Base-by-base conservation (phyloP, 2,888 invertebrate species). In the Rhagium mordax region DNA sequence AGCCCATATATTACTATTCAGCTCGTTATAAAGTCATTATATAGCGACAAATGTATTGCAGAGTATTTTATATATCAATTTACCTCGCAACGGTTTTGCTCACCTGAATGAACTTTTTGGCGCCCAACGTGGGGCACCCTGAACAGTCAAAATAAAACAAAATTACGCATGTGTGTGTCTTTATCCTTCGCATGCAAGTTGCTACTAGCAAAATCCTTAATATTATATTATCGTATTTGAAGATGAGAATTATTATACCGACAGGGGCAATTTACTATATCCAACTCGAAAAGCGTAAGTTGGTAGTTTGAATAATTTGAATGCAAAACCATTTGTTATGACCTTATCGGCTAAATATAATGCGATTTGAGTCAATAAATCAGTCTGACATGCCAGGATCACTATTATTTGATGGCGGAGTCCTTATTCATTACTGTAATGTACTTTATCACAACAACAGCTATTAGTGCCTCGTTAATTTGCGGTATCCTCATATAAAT, bases 331-430 rank as follows among this genome's bases (percentile, higher is more conserved):
- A 74, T 74, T 74, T 71, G 69, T 74, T 74, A 71, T 33, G 60
- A 65, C 51, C 69, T 74, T 74, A 74, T 74, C 74, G 53, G 66
- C 69, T 59, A 49, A 66, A 69, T 71, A 66, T 69, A 66, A 74
- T 74, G 71, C 69, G 49, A 71, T 71, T 68, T 70, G 61, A 47
- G 57, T 64, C 68, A 67, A 74, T 74, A 74, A 67, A 74, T 74
- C 74, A 74, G 68, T 20, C 71, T 60, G 67, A 47, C 68, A 49
- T 72, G 74, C 61, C 71, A 41, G 64, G 62, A 69, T 69, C 64
- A 24, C 49, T 51, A 64, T 64, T 64, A 64, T 64, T 64, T 49
- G 64, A 64, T 20, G 51, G 61, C 49, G 18, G 13, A 10, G 49
- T 29, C 49, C 64, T 64, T 49, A 27, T 16, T 51, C 51, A 64